These are phyloP conservation scores for Anableps anableps DNA, from an alignment of 2,797 vertebrate species.

Conservation along the genomic window DNA sequence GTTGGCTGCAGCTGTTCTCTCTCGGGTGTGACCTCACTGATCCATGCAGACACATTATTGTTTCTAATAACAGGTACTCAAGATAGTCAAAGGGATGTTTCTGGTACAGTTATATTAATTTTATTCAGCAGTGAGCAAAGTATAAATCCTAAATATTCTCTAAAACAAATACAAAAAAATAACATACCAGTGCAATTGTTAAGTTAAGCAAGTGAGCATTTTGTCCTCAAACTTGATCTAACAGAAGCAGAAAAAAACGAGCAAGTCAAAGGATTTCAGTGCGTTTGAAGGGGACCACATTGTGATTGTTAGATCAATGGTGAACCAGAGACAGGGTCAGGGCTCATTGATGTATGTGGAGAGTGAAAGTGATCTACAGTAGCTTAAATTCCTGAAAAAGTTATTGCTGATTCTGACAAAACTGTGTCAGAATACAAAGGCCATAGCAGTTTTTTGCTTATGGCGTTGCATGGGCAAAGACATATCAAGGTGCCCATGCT, in stretches of 20 bases:
- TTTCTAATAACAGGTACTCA: conserved; percentile 27
- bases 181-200: not conserved
- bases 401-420: not conserved
- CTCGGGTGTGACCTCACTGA: conserved; percentile 58
- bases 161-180: not conserved
- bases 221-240: not conserved
- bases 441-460: not conserved
- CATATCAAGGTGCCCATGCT: not conserved
- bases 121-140: not conserved
- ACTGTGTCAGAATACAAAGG: not conserved
- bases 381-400: not conserved
- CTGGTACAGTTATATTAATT: not conserved
- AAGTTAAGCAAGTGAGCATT: not conserved
- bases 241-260: not conserved
- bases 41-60: conserved; percentile 54
- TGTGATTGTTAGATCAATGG: not conserved
- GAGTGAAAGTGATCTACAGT: not conserved
- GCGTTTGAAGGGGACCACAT: not conserved
- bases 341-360: conserved; percentile 1
- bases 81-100: not conserved
- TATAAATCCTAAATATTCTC: not conserved
- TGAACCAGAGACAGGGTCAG: not conserved
- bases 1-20: conserved; percentile 60
- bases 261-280: not conserved
- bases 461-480: not conserved